These are phyloP conservation scores for Drosophila incognita DNA, from an alignment of 2,888 invertebrate species.

Conservation along the genomic window DNA sequence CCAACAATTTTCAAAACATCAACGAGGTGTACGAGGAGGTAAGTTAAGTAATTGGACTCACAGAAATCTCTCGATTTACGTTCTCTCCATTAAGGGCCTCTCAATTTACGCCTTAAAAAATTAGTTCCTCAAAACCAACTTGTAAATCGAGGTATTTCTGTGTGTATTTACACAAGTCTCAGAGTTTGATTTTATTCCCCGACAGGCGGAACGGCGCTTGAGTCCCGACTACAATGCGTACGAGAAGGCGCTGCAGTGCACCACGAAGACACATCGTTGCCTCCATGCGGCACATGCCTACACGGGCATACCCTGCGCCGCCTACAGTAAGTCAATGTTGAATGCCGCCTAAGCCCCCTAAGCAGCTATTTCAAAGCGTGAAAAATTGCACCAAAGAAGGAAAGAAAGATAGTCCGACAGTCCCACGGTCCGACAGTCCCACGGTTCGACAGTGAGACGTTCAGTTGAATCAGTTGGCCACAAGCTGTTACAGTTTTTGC, in stretches of 20 bases:
- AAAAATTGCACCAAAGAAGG: constrained; percentile 64
- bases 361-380: constrained; percentile 62
- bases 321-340: constrained; percentile 89
- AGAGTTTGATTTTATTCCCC: not conserved
- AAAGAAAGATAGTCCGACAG: not conserved
- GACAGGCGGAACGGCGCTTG: constrained; percentile 85
- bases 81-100: not conserved
- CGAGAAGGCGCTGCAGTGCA: constrained; percentile 92
- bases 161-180: not conserved
- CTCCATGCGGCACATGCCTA: constrained; percentile 96
- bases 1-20: constrained; percentile 88
- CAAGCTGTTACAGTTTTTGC: constrained; percentile 63
- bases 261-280: constrained; percentile 94
- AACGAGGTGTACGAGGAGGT: constrained; percentile 89
- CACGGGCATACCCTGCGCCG: constrained; percentile 92
- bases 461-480: constrained; percentile 38
- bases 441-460: not conserved
- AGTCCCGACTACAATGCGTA: constrained; percentile 85
- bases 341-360: constrained; percentile 18
- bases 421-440: not conserved
- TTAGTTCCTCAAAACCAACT: not conserved
- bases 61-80: not conserved
- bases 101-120: not conserved
- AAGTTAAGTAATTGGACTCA: constrained; percentile 64
- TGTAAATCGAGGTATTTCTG: not conserved